Evolutionary conservation across 2,888 invertebrate genomes (phyloP).

Genomic region (Epinotia ramella): DNA sequence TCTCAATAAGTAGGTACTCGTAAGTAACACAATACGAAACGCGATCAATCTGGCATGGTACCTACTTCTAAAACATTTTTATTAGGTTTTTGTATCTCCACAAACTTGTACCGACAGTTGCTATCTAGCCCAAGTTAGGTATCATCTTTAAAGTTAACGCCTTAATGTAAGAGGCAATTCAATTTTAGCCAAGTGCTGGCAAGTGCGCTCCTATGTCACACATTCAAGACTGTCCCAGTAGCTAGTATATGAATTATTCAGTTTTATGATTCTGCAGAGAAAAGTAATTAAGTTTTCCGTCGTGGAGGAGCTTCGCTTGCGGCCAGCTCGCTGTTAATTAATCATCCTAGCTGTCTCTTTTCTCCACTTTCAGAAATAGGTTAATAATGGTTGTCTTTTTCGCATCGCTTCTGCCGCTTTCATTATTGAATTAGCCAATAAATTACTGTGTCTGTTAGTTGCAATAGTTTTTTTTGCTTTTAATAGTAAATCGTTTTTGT

Average conservation of each 20-base stretch:
- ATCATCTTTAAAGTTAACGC: slow-evolving; percentile 36
- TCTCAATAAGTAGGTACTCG: too few relatives aligned
- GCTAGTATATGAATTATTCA: slow-evolving; percentile 73
- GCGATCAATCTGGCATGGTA: neutral
- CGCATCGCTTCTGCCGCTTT: slow-evolving; percentile 67
- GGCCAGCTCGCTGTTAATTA: slow-evolving; percentile 75
- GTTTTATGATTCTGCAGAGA: slow-evolving; percentile 74
- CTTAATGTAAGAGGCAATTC: slow-evolving; percentile 60
- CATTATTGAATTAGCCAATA: slow-evolving; percentile 75
- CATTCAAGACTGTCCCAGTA: slow-evolving; percentile 60
- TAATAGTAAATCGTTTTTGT: neutral
- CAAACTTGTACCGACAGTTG: neutral
- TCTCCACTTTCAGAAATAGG: slow-evolving; percentile 72
- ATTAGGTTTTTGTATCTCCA: neutral
- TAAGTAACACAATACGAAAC: too few relatives aligned
- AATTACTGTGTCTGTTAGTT: slow-evolving; percentile 51
- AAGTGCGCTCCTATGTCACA: slow-evolving; percentile 54
- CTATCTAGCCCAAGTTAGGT: neutral
- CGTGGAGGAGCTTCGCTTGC: slow-evolving; percentile 66
- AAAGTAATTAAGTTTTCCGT: slow-evolving; percentile 80
- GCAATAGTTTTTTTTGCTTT: neutral
- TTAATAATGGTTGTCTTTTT: slow-evolving; percentile 75
- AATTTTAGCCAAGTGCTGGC: slow-evolving; percentile 59
- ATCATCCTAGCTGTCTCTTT: slow-evolving; percentile 73
- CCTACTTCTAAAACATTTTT: too few relatives aligned